Base-by-base conservation (phyloP, 2,888 invertebrate species). In the Hemicrepidius hirtus region DNA sequence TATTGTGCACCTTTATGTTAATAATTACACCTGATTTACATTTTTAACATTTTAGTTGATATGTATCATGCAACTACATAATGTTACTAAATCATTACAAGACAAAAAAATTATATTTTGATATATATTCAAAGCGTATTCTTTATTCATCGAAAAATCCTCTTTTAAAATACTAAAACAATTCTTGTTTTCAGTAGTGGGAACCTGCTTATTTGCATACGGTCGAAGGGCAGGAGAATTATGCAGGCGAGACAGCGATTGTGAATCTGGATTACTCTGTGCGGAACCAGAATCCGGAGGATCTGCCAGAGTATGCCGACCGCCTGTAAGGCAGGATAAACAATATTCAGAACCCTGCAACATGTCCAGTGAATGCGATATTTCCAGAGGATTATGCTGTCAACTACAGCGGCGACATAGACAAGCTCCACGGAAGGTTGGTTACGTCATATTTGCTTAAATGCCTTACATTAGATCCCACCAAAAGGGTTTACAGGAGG, bases 401-500 rank as follows among this genome's bases (percentile, higher is more conserved):
- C 95, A 95, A 87, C 88, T 95, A 81, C 95, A 95, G 81, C 91
- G 95, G 75, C 91, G 95, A 78, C 96, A 96, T 86, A 91, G 96
- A 49, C 95, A 95, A 88, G 92, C 94, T 78, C 91, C 95, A 0
- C 90, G 95, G 86, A 95, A 95, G 91, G 94, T 94, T 85, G 83
- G 82, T 70, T 7, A 13, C 2, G 13, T 40, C 32, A 5, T 32
- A 32, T 32, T 32, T 32, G 32, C 32, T 32, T 32, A 32, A 32
- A 32, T 32, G 32, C 32, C 7, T 32, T 9, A 32, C 32, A 32
- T 32, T 32, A 32, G 32, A 32, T 32, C 32, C 32, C 32, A 32
- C 4, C 32, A 32, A 32, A 32, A 41, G 41, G 41, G 41, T 41
- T 41, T 6, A 9, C 5, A 5, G 1, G 9, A 9, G 5, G 32